Evolutionary conservation across 2,888 invertebrate genomes (phyloP), one percentile per base, ranked within the genome.

Genomic region (Drosophila suboccidentalis): DNA sequence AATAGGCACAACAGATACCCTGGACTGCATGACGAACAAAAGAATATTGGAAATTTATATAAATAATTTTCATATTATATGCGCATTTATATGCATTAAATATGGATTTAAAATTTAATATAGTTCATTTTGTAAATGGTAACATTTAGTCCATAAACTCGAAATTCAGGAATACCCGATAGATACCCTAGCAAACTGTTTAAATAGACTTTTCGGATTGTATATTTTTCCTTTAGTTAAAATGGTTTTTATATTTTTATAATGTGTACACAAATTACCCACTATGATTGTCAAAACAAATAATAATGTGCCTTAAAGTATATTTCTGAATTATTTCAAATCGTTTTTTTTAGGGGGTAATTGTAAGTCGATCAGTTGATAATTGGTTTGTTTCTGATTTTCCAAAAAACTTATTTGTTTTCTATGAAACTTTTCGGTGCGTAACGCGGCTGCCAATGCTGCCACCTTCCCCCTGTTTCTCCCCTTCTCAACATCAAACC

Each of bases 341-440:
- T 15, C 5, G 4, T 10, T 9, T 4, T 29, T 15, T 47, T 41
- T 1, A 1, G n/a, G 34, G 55, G 55, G 55, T 36, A 36, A 1
- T 0, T 10, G 15, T 0, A 4, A 15, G 50, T 62, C 39, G 8
- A 22, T 62, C 61, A 51, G 3, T 29, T 17, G n/a, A 5, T 11
- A 57, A 32, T 36, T 55, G 29, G 44, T 61, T 38, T 43, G 32
- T 19, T 61, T 75, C 50, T 39, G 54, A 43, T 66, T 72, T 60
- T 69, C 26, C 46, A 76, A 44, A 29, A 51, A 41, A 26, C 66
- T 60, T 71, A 70, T 80, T 86, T 78, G 79, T 87, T 76, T 76
- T 78, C 79, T 76, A 74, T 82, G 79, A 64, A 87, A 68, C 54
- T 70, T 63, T 80, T 79, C 69, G 73, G 80, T 79, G 88, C 88